Evolutionary conservation across 2,113 vertebrate species (phyloP), one percentile per base, ranked within the genome.

Genomic region (Scolopax mira): DNA sequence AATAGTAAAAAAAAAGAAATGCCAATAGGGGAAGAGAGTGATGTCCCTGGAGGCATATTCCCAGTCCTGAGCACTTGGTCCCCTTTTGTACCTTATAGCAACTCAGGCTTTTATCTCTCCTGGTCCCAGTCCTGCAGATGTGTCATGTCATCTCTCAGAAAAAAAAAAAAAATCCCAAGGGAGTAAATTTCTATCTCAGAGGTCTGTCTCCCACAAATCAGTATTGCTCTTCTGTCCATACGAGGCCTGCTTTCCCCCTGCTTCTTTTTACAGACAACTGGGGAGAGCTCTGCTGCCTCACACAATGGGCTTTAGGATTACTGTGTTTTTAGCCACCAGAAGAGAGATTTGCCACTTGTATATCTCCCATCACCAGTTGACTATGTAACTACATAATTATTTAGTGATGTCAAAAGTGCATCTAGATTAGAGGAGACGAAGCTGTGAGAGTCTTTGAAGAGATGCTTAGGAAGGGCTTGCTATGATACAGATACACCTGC

Each of bases 381-480:
- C 60, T 74, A 4, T 85, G 58, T 49, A 93, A 88, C 27, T 80
- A 60, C 51, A 33, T 69, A 31, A 83, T 92, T 92, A 90, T 91
- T 96, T 85, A 94, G 75, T 7, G 2, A 52, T 89, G 95, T 64
- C 81, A 94, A 83, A 94, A 77, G 69, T 61, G 81, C 46, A 89
- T 85, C 77, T 78, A 93, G 51, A 94, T 94, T 87, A 85, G 67
- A 81, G 73, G 49, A 95, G 81, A 62, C 0, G 21, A 89, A 91
- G 62, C 74, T 89, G 30, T 91, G 81, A 91, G 66, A 57, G 55
- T 52, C 86, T 94, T 89, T 94, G 85, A 96, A 93, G 95, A 91
- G 86, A 79, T 51, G 62, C 74, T 91, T 90, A 87, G 73, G 88
- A 89, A 91, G 66, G 74, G 70, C 51, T 96, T 88, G n/a, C 86